Conservation (phyloP, 2,797 vertebrate species). For the Avahi laniger region DNA sequence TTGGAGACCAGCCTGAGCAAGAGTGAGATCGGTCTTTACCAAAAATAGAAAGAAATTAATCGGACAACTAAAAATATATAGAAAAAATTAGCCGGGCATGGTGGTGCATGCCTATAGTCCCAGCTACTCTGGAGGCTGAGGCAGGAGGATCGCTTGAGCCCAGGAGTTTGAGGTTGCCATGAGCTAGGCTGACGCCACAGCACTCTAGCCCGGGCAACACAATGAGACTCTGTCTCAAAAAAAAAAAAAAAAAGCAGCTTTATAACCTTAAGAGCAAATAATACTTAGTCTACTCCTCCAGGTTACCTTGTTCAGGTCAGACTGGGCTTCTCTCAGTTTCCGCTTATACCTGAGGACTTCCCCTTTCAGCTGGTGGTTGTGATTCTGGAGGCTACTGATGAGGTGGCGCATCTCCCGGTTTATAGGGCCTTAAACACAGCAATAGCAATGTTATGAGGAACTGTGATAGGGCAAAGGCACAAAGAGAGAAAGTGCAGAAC, state of each 20-base stretch:
- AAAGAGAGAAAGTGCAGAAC: neutral
- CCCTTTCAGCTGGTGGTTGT: conserved; percentile 98
- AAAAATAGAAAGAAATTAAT: too few species aligned
- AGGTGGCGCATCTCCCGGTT: conserved; percentile 98
- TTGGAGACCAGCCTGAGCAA: too few species aligned
- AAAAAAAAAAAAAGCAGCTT: neutral
- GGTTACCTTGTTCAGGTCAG: conserved; percentile 93
- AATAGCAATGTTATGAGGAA: neutral
- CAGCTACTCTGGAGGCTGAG: too few species aligned
- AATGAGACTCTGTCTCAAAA: too few species aligned
- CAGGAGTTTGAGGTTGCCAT: too few species aligned
- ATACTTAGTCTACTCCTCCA: neutral
- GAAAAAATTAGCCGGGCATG: too few species aligned
- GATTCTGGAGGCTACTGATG: conserved; percentile 97
- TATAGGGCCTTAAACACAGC: conserved; percentile 90
- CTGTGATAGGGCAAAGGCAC: neutral
- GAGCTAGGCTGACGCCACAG: too few species aligned
- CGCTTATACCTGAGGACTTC: conserved; percentile 96
- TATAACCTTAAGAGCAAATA: neutral
- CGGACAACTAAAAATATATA: too few species aligned
- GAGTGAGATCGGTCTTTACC: too few species aligned
- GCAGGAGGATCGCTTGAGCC: too few species aligned
- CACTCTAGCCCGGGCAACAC: too few species aligned
- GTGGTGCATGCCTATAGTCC: too few species aligned
- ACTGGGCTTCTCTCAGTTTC: conserved; percentile 93